Percentiles rank a stretch among this genome's conserved stretches.
These are phyloP conservation scores for Galerucella pusilla DNA, from an alignment of 2,888 invertebrate species.

Conservation along the genomic window DNA sequence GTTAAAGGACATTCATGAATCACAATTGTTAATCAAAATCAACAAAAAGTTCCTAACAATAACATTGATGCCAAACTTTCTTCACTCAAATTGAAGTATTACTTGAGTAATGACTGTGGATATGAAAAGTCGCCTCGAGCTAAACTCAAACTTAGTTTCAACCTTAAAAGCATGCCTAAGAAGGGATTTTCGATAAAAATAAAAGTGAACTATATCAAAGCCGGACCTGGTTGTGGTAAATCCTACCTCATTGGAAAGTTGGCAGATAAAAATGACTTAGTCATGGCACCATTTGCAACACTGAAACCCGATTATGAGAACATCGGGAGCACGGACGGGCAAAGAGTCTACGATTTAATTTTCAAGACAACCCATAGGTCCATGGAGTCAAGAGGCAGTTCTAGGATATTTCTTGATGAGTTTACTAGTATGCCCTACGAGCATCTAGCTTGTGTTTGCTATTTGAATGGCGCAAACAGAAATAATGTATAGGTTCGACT, in stretches of 20 bases:
- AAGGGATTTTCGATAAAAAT: not conserved
- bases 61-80: too few species aligned
- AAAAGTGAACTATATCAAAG: not conserved
- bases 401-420: not conserved
- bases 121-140: too few species aligned
- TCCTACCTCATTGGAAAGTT: not conserved
- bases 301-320: not conserved
- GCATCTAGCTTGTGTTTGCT: not conserved
- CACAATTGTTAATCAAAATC: too few species aligned
- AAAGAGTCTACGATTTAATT: not conserved
- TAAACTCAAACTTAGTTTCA: too few species aligned
- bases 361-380: not conserved
- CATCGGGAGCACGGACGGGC: not conserved
- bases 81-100: too few species aligned
- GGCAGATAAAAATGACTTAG: not conserved
- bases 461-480: not conserved
- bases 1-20: too few species aligned
- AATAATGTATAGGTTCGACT: too few species aligned
- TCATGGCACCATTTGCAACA: not conserved
- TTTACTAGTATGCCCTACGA: not conserved
- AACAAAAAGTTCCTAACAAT: too few species aligned
- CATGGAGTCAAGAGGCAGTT: not conserved
- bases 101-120: too few species aligned
- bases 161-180: not conserved
- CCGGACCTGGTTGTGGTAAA: not conserved